A percentile compares a stretch with the other conserved stretches of the same genome.
Evolutionary conservation across 2,113 vertebrate genomes (phyloP).

Genomic region (Apodemus sylvaticus): DNA sequence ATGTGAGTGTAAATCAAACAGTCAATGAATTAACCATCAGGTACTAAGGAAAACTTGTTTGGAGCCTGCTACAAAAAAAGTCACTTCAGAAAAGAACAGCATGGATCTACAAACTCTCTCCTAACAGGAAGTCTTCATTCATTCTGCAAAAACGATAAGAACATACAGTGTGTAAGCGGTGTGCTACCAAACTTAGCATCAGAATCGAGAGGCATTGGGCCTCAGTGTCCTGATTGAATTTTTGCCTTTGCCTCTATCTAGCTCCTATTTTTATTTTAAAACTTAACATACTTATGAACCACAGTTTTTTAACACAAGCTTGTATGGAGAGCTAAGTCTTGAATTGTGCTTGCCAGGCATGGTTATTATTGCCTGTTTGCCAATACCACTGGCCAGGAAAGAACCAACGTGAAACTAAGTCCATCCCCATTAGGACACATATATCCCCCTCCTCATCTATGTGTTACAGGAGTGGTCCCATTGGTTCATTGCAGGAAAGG

Average conservation of each 20-base stretch:
- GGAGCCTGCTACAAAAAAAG: not conserved
- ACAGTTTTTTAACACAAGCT: not conserved
- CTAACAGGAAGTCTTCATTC: not conserved
- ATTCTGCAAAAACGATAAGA: not conserved
- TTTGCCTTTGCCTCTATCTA: not conserved
- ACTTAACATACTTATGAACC: not conserved
- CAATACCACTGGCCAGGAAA: not conserved
- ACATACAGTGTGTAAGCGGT: not conserved
- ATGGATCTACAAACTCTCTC: not conserved
- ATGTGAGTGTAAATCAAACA: not conserved
- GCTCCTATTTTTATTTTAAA: not conserved
- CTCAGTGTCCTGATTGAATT: not conserved
- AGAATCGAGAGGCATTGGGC: not conserved
- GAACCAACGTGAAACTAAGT: not conserved
- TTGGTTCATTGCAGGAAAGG: not conserved
- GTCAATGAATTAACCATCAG: not conserved
- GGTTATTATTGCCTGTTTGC: not conserved
- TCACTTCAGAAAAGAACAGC: conserved; percentile 4
- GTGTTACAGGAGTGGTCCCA: not conserved
- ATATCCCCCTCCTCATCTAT: not conserved
- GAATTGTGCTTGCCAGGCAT: not conserved
- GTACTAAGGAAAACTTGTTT: not conserved
- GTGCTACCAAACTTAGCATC: not conserved
- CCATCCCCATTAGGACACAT: not conserved
- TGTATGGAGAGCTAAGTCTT: not conserved